These are phyloP conservation scores for Dryobotodes eremita DNA, from an alignment of 2,888 invertebrate genomes.

Conservation along the genomic window DNA sequence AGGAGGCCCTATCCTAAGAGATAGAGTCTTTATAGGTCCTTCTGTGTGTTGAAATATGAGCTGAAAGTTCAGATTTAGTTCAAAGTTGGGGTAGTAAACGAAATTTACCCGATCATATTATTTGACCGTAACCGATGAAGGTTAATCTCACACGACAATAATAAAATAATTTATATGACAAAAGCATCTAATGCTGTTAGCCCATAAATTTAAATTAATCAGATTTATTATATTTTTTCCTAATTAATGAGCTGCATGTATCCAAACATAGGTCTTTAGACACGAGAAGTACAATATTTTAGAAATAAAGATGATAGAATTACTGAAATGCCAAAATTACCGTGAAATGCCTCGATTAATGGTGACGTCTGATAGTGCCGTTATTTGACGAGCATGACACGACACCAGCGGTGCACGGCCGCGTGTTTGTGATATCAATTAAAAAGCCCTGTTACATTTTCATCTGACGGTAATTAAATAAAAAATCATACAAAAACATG, in stretches of 20 bases:
- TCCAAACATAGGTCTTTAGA: not conserved
- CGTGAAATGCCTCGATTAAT: not conserved
- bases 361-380: not conserved
- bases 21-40: too few relatives aligned
- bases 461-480: not conserved
- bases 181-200: not conserved
- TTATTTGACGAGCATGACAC: not conserved
- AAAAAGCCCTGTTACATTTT: not conserved
- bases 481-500: not conserved
- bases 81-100: not conserved
- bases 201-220: not conserved
- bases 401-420: not conserved
- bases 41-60: not conserved
- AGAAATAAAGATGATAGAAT: not conserved
- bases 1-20: too few relatives aligned
- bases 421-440: not conserved
- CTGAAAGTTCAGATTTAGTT: not conserved
- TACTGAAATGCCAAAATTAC: not conserved
- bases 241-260: not conserved
- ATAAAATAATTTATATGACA: not conserved
- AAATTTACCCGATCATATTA: not conserved
- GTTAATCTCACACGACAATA: not conserved
- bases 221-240: not conserved
- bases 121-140: not conserved
- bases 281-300: not conserved